These are phyloP conservation scores for Loris lydekkerianus DNA, from an alignment of 2,797 vertebrate species.

Conservation along the genomic window DNA sequence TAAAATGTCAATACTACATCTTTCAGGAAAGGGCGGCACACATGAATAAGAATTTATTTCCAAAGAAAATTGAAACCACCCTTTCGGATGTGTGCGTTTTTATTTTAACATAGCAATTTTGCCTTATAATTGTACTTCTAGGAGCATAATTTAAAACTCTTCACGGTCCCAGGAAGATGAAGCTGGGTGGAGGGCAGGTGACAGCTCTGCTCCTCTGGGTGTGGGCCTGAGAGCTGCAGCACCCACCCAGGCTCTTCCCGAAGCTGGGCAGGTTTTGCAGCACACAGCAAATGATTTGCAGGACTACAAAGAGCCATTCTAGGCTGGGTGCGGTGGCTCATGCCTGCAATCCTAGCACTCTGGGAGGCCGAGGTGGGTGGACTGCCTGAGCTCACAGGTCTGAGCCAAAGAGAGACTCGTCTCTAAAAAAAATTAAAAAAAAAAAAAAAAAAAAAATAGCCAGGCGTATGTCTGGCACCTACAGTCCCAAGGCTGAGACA, in stretches of 20 bases:
- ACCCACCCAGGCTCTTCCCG: rapidly evolving
- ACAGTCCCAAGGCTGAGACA: too few species aligned
- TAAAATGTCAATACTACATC: not conserved
- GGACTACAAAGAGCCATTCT: not conserved
- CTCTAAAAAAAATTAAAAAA: too few species aligned
- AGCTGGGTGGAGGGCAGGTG: rapidly evolving
- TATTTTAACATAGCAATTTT: not conserved
- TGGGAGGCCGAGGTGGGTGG: too few species aligned
- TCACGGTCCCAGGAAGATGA: not conserved
- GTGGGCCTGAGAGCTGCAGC: not conserved
- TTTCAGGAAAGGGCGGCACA: not conserved
- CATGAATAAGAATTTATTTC: not conserved
- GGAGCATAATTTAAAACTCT: not conserved
- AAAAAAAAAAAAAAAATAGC: too few species aligned
- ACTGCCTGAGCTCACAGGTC: too few species aligned
- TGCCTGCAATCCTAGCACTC: too few species aligned
- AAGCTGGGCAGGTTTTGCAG: not conserved
- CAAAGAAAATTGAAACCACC: not conserved
- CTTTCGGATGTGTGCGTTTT: not conserved
- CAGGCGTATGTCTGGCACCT: too few species aligned
- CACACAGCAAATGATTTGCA: not conserved
- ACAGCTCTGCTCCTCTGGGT: rapidly evolving
- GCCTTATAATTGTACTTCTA: not conserved
- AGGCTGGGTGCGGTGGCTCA: too few species aligned
- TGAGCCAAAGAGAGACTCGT: too few species aligned